phyloP scores from a whole-genome alignment of 2,797 vertebrate species.

The Pterois miles region DNA sequence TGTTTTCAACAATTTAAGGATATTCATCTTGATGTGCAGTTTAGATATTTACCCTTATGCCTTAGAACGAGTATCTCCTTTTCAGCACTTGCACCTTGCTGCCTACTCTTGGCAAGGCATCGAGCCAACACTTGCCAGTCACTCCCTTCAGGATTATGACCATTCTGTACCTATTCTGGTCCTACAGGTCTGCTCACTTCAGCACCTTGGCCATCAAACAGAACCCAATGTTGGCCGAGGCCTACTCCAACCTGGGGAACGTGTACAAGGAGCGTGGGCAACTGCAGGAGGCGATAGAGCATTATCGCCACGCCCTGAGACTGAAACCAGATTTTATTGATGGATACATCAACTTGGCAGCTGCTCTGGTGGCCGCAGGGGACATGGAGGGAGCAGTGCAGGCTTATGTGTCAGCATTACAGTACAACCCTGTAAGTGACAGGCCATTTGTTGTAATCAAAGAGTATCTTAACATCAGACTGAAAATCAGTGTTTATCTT shows the following conservation, averaged over 20 bases:
- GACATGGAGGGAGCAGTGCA: constrained; percentile 99
- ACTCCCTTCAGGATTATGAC: constrained; percentile 13
- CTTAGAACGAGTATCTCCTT: neutral
- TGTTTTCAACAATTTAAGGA: too few relatives aligned
- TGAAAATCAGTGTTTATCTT: neutral
- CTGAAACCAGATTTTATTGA: constrained; percentile 99
- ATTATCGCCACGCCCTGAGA: constrained; percentile 96
- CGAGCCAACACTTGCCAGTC: neutral
- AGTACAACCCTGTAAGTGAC: constrained; percentile 97
- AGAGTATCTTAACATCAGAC: neutral
- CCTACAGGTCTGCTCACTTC: constrained; percentile 96
- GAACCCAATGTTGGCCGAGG: constrained; percentile 97
- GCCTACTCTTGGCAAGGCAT: neutral
- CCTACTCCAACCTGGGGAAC: constrained; percentile 98
- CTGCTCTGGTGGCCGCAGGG: constrained; percentile 96
- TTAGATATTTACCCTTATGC: neutral
- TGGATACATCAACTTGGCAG: constrained; percentile 98
- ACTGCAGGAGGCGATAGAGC: constrained; percentile 97
- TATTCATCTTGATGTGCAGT: neutral
- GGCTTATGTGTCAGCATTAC: constrained; percentile 97
- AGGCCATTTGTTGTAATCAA: neutral
- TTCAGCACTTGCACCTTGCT: neutral
- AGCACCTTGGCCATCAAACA: constrained; percentile 99
- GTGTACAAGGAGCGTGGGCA: constrained; percentile 99
- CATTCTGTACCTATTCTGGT: constrained; percentile 5